Evolutionary conservation across 1,140 invertebrate species (phyloP), one percentile per base, ranked within the genome.

Genomic region (Ceratitis capitata): DNA sequence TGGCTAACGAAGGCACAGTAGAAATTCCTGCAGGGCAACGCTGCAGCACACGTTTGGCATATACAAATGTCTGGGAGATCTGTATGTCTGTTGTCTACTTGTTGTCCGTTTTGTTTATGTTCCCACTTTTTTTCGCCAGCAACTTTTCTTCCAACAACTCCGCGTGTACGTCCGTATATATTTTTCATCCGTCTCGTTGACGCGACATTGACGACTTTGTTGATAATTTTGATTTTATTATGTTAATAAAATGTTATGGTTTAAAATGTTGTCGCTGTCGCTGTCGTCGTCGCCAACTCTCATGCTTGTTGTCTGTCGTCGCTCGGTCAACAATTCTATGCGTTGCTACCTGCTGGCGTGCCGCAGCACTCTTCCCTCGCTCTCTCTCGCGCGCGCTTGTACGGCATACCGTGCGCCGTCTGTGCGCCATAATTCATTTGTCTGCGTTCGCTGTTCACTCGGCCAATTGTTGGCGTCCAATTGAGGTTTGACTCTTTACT

Each of bases 181-280:
- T 56, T 56, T 83, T 83, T 39, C n/a, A 47, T n/a, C 26, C 35
- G 82, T 69, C 61, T 69, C 61, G 83, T 19, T 58, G 53, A 84
- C 88, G 88, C 88, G 89, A 90, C 89, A 89, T 90, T 90, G 89
- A 90, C 89, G 89, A 90, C 89, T 90, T 90, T 90, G 89, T 90
- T 90, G 89, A 90, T 90, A 90, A 90, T 90, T 90, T 90, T 90
- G 89, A 90, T 89, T 90, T 90, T 90, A 90, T 90, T 90, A 89
- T 90, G 89, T 89, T 90, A 90, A 90, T 90, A 90, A 90, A 90
- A 90, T 90, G 89, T 90, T 90, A 90, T 90, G 89, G 89, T 90
- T 90, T 90, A 90, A 90, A 90, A 90, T 90, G 89, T 88, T 90
- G 87, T 88, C 35, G 23, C 26, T 87, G 87, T 84, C 85, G n/a